Conservation (phyloP, 2,888 invertebrate species). For the Nasonia oneida region DNA sequence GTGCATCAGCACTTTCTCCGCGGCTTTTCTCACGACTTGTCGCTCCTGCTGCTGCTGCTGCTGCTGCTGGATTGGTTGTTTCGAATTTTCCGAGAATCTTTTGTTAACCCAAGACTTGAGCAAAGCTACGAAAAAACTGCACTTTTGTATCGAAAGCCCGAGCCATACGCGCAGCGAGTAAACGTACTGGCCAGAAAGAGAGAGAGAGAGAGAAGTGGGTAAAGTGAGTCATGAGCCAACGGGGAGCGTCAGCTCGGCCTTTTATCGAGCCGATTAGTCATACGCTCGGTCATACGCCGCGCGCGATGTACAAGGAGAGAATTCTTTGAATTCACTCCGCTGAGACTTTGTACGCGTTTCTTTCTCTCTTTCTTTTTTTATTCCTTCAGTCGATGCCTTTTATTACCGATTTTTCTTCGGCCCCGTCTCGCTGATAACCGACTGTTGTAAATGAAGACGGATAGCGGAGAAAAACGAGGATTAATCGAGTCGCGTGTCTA, state of each 20-base stretch:
- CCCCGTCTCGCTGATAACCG: background rate
- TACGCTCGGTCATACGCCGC: constrained; percentile 18
- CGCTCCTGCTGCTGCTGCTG: background rate
- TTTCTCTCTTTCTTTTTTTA: background rate
- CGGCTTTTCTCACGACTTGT: constrained; percentile 3
- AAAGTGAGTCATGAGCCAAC: constrained; percentile 33
- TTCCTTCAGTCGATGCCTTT: background rate
- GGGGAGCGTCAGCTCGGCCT: constrained; percentile 31
- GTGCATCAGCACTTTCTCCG: background rate
- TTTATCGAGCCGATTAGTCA: constrained; percentile 57
- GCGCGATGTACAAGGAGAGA: constrained; percentile 52
- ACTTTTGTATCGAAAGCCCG: background rate
- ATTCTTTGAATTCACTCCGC: constrained; percentile 53
- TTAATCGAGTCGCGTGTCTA: background rate
- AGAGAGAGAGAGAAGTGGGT: background rate
- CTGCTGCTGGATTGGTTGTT: too few relatives aligned
- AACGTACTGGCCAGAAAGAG: background rate
- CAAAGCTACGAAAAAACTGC: background rate
- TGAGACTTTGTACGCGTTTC: background rate
- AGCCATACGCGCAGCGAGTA: background rate
- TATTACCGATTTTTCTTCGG: background rate
- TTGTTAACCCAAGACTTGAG: background rate
- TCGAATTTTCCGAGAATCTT: background rate
- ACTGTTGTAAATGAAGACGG: background rate
- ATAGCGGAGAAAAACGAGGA: background rate